Evolutionary conservation across 1,140 invertebrate species (phyloP).

Genomic region (Leguminivora glycinivorella): DNA sequence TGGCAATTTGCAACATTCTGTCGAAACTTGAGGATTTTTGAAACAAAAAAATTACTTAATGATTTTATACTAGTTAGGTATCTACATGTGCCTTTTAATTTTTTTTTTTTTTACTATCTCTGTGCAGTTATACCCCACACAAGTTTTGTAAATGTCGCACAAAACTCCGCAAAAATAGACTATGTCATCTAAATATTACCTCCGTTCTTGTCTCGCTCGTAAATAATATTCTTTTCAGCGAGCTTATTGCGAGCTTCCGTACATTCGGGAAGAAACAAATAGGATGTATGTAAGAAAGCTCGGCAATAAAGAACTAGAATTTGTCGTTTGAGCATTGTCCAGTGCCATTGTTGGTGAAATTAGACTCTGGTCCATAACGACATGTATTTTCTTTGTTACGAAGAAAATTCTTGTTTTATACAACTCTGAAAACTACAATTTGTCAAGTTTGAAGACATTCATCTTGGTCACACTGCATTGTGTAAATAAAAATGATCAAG

Average conservation of each 20-base stretch:
- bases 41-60: too few species aligned
- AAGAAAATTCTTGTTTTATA: conserved; percentile 2
- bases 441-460: conserved; percentile 10
- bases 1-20: too few species aligned
- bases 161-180: conserved; percentile 6
- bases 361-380: conserved; percentile 35
- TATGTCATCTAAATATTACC: conserved; percentile 58
- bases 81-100: too few species aligned
- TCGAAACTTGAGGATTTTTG: too few species aligned
- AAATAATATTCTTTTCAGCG: conserved; percentile 75
- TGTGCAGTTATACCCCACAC: neutral
- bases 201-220: conserved; percentile 61
- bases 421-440: conserved; percentile 7
- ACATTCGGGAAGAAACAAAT: conserved; percentile 61
- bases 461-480: neutral
- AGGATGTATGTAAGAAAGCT: conserved; percentile 46
- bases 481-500: neutral
- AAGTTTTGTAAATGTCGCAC: neutral
- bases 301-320: conserved; percentile 42
- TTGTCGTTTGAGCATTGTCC: conserved; percentile 55
- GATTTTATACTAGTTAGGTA: too few species aligned
- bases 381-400: conserved; percentile 22
- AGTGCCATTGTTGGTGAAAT: conserved; percentile 61
- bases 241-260: conserved; percentile 60
- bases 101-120: neutral